Conservation (phyloP, 2,113 vertebrate genomes). For the Fulmarus glacialis region DNA sequence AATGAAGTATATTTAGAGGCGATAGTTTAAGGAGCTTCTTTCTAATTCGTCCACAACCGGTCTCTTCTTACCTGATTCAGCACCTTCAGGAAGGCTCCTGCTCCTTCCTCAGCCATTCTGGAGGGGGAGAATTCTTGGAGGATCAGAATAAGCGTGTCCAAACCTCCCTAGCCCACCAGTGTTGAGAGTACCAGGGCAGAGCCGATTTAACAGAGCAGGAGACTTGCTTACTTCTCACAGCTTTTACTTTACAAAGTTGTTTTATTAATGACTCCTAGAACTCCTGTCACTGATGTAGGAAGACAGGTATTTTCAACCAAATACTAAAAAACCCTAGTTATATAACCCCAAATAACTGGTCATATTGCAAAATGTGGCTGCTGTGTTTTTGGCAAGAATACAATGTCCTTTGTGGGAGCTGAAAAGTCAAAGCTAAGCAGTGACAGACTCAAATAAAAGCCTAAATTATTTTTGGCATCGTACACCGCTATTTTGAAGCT, state of each 20-base stretch:
- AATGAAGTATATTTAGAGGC: not conserved
- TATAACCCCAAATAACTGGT: not conserved
- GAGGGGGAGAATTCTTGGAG: not conserved
- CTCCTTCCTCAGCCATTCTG: not conserved
- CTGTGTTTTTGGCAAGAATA: not conserved
- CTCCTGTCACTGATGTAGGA: not conserved
- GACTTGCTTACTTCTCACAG: not conserved
- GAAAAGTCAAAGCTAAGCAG: not conserved
- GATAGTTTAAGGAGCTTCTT: not conserved
- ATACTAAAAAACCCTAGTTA: not conserved
- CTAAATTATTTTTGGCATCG: not conserved
- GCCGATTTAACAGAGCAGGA: not conserved
- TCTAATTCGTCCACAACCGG: not conserved
- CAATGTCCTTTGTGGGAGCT: not conserved
- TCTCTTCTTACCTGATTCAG: not conserved
- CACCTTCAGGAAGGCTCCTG: not conserved
- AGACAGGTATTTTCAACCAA: not conserved
- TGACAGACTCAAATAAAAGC: conserved; percentile 1
- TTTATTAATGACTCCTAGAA: not conserved
- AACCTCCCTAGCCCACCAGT: not conserved
- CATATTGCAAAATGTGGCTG: not conserved
- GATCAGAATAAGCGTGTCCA: not conserved
- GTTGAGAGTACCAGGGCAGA: not conserved
- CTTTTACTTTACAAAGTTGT: not conserved
- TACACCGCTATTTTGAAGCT: not conserved